These are phyloP conservation scores for Rhagonycha fulva DNA, from an alignment of 2,888 invertebrate species.

Conservation along the genomic window DNA sequence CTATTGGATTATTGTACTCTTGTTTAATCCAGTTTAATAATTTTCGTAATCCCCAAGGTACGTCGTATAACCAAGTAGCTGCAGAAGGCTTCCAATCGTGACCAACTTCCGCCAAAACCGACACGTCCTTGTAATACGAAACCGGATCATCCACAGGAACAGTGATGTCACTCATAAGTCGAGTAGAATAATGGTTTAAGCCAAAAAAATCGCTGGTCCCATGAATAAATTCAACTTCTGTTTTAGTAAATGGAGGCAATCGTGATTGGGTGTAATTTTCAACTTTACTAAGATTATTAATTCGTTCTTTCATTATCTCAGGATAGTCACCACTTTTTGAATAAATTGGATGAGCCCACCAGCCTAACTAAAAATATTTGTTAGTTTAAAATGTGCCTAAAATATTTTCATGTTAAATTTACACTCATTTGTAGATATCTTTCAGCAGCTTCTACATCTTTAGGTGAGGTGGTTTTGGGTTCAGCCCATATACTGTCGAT, in stretches of 20 bases:
- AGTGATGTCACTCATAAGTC: constrained; percentile 48
- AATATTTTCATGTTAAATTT: constrained; percentile 40
- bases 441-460: constrained; percentile 60
- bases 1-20: constrained; percentile 56
- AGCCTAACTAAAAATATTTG: constrained; percentile 52
- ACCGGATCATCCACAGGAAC: constrained; percentile 50
- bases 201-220: constrained; percentile 68
- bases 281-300: constrained; percentile 52
- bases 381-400: not conserved
- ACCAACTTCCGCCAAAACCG: constrained; percentile 51
- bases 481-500: constrained; percentile 62
- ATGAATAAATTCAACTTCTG: constrained; percentile 54
- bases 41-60: constrained; percentile 65
- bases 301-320: constrained; percentile 53
- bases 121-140: constrained; percentile 56
- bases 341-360: constrained; percentile 57
- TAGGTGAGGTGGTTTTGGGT: constrained; percentile 56
- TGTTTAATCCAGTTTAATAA: constrained; percentile 57
- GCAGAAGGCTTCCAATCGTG: constrained; percentile 59
- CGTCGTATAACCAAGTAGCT: constrained; percentile 60
- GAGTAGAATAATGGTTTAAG: constrained; percentile 66
- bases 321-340: constrained; percentile 59
- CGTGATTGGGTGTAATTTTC: constrained; percentile 55
- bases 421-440: constrained; percentile 62
- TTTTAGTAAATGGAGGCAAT: constrained; percentile 54